Evolutionary conservation across 2,888 invertebrate genomes (phyloP).

Genomic region (Isotomurus palustris): DNA sequence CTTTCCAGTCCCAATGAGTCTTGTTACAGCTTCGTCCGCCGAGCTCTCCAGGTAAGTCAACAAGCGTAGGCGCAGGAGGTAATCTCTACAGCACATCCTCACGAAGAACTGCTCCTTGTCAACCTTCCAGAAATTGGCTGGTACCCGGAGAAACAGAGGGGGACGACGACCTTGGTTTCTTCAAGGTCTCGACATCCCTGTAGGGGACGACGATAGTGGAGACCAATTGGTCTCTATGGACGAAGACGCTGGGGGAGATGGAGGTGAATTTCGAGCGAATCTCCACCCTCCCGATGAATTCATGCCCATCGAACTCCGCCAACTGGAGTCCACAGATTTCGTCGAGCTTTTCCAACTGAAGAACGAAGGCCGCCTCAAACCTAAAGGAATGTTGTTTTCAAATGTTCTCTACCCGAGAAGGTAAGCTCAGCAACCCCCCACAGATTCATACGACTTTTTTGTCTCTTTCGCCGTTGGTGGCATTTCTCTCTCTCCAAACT

Average conservation of each 20-base stretch:
- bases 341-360: constrained; percentile 48
- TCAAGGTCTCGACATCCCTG: constrained; percentile 56
- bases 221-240: constrained; percentile 38
- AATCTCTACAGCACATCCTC: too few relatives aligned
- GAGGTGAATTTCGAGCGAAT: constrained; percentile 53
- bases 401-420: constrained; percentile 40
- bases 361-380: neutral
- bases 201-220: constrained; percentile 25
- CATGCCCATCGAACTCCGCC: constrained; percentile 79
- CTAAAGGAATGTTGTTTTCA: constrained; percentile 25
- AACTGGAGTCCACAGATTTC: constrained; percentile 59
- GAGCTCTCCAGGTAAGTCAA: constrained; percentile 73
- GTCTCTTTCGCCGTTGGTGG: too few relatives aligned
- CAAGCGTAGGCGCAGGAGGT: too few relatives aligned
- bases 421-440: too few relatives aligned
- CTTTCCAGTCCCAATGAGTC: constrained; percentile 88
- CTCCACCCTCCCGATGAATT: constrained; percentile 56
- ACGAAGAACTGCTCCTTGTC: too few relatives aligned
- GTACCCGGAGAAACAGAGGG: constrained; percentile 58
- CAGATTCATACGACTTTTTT: too few relatives aligned
- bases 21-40: constrained; percentile 85
- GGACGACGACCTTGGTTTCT: constrained; percentile 69
- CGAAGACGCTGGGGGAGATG: constrained; percentile 46
- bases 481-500: too few relatives aligned
- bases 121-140: constrained; percentile 69